These are phyloP conservation scores for Rhadina sibilatrix DNA, from an alignment of 2,113 vertebrate species.

Conservation along the genomic window DNA sequence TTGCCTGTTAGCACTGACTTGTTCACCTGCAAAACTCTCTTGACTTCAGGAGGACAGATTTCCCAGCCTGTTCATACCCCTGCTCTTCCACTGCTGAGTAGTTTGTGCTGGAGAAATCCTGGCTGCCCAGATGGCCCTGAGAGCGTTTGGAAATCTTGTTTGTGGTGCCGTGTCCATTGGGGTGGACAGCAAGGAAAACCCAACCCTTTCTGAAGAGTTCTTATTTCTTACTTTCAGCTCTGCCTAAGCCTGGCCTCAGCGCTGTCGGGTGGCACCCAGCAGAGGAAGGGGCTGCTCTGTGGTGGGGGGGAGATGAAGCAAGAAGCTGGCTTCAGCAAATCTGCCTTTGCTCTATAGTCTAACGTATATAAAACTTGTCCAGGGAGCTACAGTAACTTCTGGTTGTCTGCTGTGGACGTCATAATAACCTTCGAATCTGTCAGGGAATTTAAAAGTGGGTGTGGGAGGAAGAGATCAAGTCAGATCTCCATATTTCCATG, in stretches of 20 bases:
- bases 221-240: background rate
- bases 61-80: background rate
- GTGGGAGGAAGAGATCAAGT: background rate
- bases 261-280: background rate
- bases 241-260: background rate
- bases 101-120: background rate
- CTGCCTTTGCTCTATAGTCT: background rate
- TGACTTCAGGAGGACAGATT: background rate
- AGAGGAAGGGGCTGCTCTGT: background rate
- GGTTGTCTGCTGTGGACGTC: rapidly evolving
- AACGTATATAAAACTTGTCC: background rate
- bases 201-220: background rate
- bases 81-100: background rate
- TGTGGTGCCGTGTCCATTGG: rapidly evolving
- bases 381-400: background rate
- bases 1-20: background rate
- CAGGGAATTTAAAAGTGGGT: background rate
- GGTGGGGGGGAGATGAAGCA: background rate
- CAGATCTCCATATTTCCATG: background rate
- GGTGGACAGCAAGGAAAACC: background rate
- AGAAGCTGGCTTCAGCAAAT: background rate
- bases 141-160: rapidly evolving
- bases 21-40: background rate
- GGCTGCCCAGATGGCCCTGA: background rate
- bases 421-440: background rate